Conservation (phyloP, 2,113 vertebrate species). For the Bujurquina vittata region DNA sequence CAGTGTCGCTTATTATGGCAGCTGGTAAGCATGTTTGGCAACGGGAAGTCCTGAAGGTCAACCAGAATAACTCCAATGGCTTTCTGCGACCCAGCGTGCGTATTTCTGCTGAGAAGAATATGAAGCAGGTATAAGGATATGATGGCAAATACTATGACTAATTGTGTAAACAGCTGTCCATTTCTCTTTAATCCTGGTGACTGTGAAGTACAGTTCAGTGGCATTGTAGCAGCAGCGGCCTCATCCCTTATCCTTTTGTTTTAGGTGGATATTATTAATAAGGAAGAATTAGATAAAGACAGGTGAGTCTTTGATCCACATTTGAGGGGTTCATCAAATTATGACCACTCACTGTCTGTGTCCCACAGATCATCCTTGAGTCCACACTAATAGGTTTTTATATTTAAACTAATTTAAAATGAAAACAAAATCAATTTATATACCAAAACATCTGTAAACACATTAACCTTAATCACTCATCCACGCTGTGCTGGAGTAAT, state of each 20-base stretch:
- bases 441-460: background rate
- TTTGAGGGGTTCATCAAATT: constrained; percentile 50
- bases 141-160: background rate
- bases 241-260: constrained; percentile 80
- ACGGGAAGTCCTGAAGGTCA: constrained; percentile 77
- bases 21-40: constrained; percentile 87
- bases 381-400: background rate
- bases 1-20: constrained; percentile 89
- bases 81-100: constrained; percentile 82
- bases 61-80: constrained; percentile 81
- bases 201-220: constrained; percentile 51
- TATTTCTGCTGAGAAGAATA: constrained; percentile 88
- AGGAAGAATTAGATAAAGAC: constrained; percentile 83
- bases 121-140: constrained; percentile 80
- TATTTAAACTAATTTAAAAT: background rate
- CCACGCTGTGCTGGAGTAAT: background rate
- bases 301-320: constrained; percentile 75
- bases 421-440: background rate
- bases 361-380: constrained; percentile 41
- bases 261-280: constrained; percentile 84
- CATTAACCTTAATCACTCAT: background rate
- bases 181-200: constrained; percentile 43
- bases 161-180: constrained; percentile 13
- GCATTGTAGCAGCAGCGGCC: constrained; percentile 59
- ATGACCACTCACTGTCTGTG: constrained; percentile 33